Evolutionary conservation across 1,140 invertebrate genomes (phyloP).

Genomic region (Euwallacea fornicatus): DNA sequence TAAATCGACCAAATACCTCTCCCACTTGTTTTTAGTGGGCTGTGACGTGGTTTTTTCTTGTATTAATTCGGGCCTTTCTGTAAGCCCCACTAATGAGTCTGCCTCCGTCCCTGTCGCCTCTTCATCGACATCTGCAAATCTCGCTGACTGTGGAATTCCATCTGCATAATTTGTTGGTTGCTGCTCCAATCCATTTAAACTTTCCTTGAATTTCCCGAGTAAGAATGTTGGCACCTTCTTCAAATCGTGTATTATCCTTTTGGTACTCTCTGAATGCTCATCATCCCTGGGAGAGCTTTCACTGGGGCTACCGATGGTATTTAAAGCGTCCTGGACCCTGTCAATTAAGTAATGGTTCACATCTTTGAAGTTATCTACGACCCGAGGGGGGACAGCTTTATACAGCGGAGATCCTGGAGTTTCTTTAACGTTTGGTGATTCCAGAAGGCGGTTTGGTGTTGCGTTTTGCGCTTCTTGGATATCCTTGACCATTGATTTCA

Average conservation of each 20-base stretch:
- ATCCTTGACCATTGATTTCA: constrained; percentile 24
- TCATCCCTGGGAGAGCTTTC: not conserved
- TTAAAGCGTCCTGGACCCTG: constrained; percentile 27
- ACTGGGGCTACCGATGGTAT: constrained; percentile 4
- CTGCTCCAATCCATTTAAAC: constrained; percentile 7
- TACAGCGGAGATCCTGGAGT: not conserved
- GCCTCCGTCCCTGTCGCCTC: not conserved
- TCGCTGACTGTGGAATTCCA: too few species aligned
- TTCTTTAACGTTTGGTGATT: not conserved
- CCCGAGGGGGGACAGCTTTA: not conserved
- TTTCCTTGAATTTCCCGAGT: constrained; percentile 10
- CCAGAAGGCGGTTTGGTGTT: constrained; percentile 15
- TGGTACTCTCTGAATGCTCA: constrained; percentile 23
- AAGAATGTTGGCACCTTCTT: constrained; percentile 32
- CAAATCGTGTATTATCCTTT: constrained; percentile 16
- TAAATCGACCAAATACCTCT: constrained; percentile 23
- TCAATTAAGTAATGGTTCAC: constrained; percentile 28
- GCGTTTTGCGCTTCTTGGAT: constrained; percentile 30
- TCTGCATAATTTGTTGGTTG: too few species aligned
- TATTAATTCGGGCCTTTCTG: not conserved
- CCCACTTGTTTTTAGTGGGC: constrained; percentile 24
- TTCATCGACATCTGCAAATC: too few species aligned
- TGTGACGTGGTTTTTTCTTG: not conserved
- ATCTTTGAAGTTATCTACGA: constrained; percentile 25
- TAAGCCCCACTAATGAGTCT: not conserved